Conservation (phyloP, 2,888 invertebrate genomes). For the Hedya salicella region DNA sequence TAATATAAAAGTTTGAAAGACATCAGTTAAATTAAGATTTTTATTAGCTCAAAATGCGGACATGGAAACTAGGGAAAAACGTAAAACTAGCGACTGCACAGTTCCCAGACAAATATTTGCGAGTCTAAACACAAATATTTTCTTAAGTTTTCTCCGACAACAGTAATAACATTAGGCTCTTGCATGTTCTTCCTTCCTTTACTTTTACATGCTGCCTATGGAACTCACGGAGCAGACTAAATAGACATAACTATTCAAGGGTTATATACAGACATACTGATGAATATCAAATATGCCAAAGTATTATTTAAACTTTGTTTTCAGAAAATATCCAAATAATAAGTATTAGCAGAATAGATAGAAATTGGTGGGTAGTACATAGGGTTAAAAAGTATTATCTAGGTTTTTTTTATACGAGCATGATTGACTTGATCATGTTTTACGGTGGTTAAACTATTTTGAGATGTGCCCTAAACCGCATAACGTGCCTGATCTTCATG, state of each 20-base stretch:
- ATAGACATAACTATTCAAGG: slow-evolving; percentile 15
- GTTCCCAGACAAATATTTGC: slow-evolving; percentile 2
- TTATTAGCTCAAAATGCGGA: no score
- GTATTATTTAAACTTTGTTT: background rate
- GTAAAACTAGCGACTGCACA: background rate
- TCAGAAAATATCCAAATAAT: background rate
- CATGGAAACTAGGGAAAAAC: no score
- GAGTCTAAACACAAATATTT: slow-evolving; percentile 21
- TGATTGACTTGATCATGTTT: no score
- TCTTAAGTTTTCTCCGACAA: slow-evolving; percentile 12
- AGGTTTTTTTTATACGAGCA: no score
- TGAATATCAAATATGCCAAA: background rate
- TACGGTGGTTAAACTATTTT: no score
- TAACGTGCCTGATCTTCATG: no score
- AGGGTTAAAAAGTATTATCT: no score
- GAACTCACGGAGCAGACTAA: slow-evolving; percentile 13
- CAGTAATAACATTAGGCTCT: slow-evolving; percentile 20
- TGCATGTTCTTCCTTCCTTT: slow-evolving; percentile 10
- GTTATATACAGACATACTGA: background rate
- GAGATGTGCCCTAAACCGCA: no score
- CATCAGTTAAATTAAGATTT: no score
- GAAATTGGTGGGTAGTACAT: no score
- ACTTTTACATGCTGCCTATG: background rate
- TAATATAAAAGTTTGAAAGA: no score
- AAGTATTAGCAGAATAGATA: background rate